Base-by-base conservation (phyloP, 2,888 invertebrate species). In the Cryptocephalus primarius region DNA sequence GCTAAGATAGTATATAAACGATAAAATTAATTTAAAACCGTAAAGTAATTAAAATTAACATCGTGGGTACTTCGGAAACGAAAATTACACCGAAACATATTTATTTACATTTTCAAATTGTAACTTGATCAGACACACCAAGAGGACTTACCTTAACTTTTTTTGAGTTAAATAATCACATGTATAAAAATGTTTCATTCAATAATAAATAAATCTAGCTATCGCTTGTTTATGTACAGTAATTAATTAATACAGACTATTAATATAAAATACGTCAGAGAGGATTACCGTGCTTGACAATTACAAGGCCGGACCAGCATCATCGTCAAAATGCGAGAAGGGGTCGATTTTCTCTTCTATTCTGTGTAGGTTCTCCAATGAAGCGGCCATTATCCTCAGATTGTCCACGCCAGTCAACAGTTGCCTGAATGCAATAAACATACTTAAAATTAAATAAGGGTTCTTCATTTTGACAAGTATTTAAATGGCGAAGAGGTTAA, bases 401-500 rank as follows among this genome's bases (percentile, higher is more conserved):
- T 82, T 82, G 57, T 79, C 80, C 44, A 83, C 82, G 40, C 83
- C 83, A 49, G 73, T 73, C 58, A 83, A 69, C 51, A 83, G 65
- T 73, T 82, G 81, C 61, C 82, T 82, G 58, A 67, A 69, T 43
- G 6, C 22, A 22, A n/a, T n/a, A 22, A 22, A 22, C 22, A 22
- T 22, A 4, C 6, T 22, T 22, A 22, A n/a, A n/a, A n/a, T n/a
- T n/a, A n/a, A n/a, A n/a, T n/a, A n/a, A n/a, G n/a, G n/a, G n/a
- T n/a, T n/a, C n/a, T n/a, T n/a, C n/a, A n/a, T n/a, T n/a, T n/a
- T n/a, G n/a, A n/a, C n/a, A n/a, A n/a, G n/a, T n/a, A n/a, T n/a
- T n/a, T n/a, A n/a, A n/a, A n/a, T n/a, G n/a, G n/a, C n/a, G n/a
- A n/a, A n/a, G n/a, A n/a, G n/a, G 22, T 22, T 22, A 22, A 22